Base-by-base conservation (phyloP, 2,113 vertebrate genomes). In the Mungos mungo region DNA sequence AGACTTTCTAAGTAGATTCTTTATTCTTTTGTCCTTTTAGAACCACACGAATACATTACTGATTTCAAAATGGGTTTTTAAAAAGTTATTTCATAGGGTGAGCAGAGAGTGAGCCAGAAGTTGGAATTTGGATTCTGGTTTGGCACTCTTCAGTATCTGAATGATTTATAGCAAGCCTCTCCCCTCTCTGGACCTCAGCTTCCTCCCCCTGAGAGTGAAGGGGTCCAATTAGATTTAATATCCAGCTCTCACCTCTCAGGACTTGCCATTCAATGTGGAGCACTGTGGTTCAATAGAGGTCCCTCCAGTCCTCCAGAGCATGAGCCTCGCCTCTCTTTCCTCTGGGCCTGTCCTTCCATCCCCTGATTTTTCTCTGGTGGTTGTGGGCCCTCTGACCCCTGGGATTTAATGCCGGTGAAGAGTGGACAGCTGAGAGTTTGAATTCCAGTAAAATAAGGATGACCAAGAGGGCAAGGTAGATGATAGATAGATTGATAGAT, bases 1-100 rank as follows among this genome's bases (percentile, higher is more conserved):
- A 65, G 7, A 33, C 2, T 16, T 92, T 35, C 54, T 80, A 77
- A 52, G 45, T 65, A 45, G 80, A 89, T 5, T 50, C 33, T 88
- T 82, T 69, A 35, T n/a, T n/a, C n/a, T 38, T 95, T 87, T 71
- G 74, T 88, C 50, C 16, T 38, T 93, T 93, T 52, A 45, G 57
- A 89, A 69, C 54, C 23, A 50, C 72, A 16, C 72, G 31, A 84
- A n/a, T 47, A 74, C 10, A 68, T 85, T 35, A 52, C 27, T 29
- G 38, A 47, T 88, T 95, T 82, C 77, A 93, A 97, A 95, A 90
- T 45, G 16, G 52, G 92, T 31, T 95, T 94, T 74, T 9, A 6
- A 83, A 93, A 93, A 81, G 33, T 65, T 29, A 52, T 83, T 79
- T 93, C 47, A 85, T 18, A 38, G 25, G 38, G 7, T 87, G 71